Evolutionary conservation across 2,888 invertebrate genomes (phyloP).

Genomic region (Netelia fuscicornis): DNA sequence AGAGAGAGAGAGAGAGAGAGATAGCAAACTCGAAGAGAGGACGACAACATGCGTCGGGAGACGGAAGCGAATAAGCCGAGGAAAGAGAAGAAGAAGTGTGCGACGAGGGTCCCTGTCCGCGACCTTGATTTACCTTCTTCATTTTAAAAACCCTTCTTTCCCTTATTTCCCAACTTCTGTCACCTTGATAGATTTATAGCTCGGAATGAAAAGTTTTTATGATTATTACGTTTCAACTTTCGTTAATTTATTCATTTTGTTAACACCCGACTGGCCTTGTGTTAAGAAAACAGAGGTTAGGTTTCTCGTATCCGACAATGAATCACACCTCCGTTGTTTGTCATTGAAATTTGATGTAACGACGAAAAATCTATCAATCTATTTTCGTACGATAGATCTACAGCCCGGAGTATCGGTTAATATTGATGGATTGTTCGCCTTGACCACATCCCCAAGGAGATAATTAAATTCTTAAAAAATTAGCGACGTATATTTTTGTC

Average conservation of each 20-base stretch:
- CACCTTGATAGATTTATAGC: constrained; percentile 70
- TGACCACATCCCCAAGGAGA: too few relatives aligned
- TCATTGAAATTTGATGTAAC: too few relatives aligned
- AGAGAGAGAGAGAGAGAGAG: constrained; percentile 60
- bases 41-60: constrained; percentile 48
- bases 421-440: too few relatives aligned
- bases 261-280: not conserved
- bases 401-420: too few relatives aligned
- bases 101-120: constrained; percentile 72
- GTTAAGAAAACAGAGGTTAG: too few relatives aligned
- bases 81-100: constrained; percentile 51
- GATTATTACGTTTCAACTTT: constrained; percentile 39
- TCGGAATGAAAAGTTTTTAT: constrained; percentile 58
- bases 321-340: too few relatives aligned
- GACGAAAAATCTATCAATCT: too few relatives aligned
- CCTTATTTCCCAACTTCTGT: constrained; percentile 19
- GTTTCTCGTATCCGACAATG: too few relatives aligned
- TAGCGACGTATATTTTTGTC: too few relatives aligned
- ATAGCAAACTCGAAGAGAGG: constrained; percentile 53
- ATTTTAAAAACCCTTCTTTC: constrained; percentile 74
- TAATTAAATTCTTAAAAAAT: too few relatives aligned
- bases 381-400: too few relatives aligned
- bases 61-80: constrained; percentile 58
- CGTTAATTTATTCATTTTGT: constrained; percentile 3
- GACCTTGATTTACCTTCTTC: constrained; percentile 81